Conservation (phyloP, 2,888 invertebrate species). For the Diaprepes abbreviatus region DNA sequence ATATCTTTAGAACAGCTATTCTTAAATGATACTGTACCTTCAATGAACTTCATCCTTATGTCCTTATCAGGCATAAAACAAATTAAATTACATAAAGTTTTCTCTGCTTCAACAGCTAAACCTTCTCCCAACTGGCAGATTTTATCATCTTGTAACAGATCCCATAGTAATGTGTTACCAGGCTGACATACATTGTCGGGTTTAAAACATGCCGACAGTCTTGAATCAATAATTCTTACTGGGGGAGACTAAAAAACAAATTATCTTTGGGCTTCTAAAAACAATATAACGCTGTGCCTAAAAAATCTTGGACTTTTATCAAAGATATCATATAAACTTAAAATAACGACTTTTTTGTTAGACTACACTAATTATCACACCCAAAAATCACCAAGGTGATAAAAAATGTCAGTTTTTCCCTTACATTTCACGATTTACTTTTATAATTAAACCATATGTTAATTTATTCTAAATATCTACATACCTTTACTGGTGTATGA, state of each 20-base stretch:
- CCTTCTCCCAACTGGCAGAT: slow-evolving; percentile 91
- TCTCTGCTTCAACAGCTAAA: slow-evolving; percentile 92
- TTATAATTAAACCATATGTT: too few relatives aligned
- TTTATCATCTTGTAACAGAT: slow-evolving; percentile 91
- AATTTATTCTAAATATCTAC: not conserved
- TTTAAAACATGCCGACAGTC: slow-evolving; percentile 66
- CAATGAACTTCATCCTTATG: slow-evolving; percentile 94
- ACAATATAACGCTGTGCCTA: too few relatives aligned
- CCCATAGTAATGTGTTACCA: slow-evolving; percentile 94
- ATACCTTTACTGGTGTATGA: slow-evolving; percentile 56
- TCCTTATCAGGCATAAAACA: slow-evolving; percentile 92
- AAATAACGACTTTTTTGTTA: not conserved
- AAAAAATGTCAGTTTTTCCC: too few relatives aligned
- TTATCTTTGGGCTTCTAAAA: not conserved
- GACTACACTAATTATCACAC: too few relatives aligned
- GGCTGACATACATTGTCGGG: slow-evolving; percentile 84
- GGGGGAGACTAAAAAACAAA: slow-evolving; percentile 60
- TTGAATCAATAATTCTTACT: slow-evolving; percentile 63
- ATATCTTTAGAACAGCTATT: too few relatives aligned
- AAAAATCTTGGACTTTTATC: too few relatives aligned
- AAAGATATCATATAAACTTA: too few relatives aligned
- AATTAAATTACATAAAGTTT: slow-evolving; percentile 88
- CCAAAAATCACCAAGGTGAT: not conserved
- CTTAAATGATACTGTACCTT: slow-evolving; percentile 79
- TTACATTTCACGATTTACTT: too few relatives aligned